phyloP scores from a whole-genome alignment of 2,113 vertebrate species.

The Chinchilla lanigera region DNA sequence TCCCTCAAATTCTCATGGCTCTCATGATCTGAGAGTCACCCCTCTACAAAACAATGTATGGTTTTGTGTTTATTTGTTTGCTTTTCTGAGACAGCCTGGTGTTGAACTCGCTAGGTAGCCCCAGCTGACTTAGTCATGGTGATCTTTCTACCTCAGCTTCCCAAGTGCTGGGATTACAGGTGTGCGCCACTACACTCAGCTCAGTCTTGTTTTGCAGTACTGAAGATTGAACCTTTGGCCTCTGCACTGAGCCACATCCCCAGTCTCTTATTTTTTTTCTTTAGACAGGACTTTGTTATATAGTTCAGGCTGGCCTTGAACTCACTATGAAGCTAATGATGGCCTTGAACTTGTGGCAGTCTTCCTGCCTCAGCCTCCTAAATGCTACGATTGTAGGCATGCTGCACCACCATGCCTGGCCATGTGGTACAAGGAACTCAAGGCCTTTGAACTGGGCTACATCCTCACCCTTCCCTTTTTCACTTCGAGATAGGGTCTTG shows the following conservation, averaged over 20 bases:
- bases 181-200: not conserved
- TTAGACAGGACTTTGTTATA: not conserved
- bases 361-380: not conserved
- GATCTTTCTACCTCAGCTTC: not conserved
- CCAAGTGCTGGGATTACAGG: not conserved
- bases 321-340: not conserved
- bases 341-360: not conserved
- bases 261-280: not conserved
- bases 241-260: not conserved
- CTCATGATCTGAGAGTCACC: not conserved
- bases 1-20: not conserved
- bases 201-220: not conserved
- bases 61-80: not conserved
- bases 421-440: not conserved
- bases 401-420: not conserved
- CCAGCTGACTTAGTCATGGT: not conserved
- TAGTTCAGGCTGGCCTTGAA: not conserved
- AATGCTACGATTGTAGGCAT: not conserved
- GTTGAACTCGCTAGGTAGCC: not conserved
- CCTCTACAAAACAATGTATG: not conserved
- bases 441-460: not conserved
- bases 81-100: not conserved
- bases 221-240: not conserved
- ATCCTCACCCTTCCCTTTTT: not conserved
- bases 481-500: not conserved